Evolutionary conservation across 64 coral and sea anemone species (phyloP).

Genomic region (Porites australiensis): DNA sequence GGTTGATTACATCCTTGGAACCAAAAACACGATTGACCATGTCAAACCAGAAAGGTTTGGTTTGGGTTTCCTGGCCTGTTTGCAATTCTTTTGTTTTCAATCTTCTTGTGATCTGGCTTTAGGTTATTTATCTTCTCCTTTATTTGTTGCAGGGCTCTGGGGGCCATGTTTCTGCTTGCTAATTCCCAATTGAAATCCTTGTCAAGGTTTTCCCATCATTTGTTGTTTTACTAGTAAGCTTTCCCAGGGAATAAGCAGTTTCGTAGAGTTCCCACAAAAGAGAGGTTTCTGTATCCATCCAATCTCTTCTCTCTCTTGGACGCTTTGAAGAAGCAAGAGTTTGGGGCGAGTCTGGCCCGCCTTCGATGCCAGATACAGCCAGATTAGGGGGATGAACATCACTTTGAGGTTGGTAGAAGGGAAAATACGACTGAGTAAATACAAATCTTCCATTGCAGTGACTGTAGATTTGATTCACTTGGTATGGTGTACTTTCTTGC

Average conservation of each 20-base stretch:
- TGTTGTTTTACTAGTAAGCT: not conserved
- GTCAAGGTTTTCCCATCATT: not conserved
- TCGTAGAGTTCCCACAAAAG: slow-evolving; percentile 34
- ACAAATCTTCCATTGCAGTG: too few relatives aligned
- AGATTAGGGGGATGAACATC: slow-evolving; percentile 14
- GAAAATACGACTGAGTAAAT: too few relatives aligned
- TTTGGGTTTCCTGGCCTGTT: slow-evolving; percentile 22
- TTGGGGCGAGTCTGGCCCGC: not conserved
- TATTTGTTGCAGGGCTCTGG: slow-evolving; percentile 5
- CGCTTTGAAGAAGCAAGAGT: slow-evolving; percentile 6
- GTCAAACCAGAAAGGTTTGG: slow-evolving; percentile 33
- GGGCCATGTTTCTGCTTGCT: not conserved
- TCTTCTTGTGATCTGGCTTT: slow-evolving; percentile 36
- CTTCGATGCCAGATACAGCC: not conserved
- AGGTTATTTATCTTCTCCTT: slow-evolving; percentile 49
- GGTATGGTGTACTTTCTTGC: too few relatives aligned
- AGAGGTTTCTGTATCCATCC: slow-evolving; percentile 16
- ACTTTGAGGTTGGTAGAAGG: not conserved
- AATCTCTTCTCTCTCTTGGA: slow-evolving; percentile 22
- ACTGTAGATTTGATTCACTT: too few relatives aligned
- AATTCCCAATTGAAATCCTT: not conserved
- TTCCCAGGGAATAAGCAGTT: slow-evolving; percentile 15
- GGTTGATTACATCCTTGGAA: slow-evolving; percentile 23
- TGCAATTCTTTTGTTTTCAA: slow-evolving; percentile 29
- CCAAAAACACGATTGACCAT: slow-evolving; percentile 26